Evolutionary conservation across 2,888 invertebrate species (phyloP).

Genomic region (Cataglyphis altisquamis): DNA sequence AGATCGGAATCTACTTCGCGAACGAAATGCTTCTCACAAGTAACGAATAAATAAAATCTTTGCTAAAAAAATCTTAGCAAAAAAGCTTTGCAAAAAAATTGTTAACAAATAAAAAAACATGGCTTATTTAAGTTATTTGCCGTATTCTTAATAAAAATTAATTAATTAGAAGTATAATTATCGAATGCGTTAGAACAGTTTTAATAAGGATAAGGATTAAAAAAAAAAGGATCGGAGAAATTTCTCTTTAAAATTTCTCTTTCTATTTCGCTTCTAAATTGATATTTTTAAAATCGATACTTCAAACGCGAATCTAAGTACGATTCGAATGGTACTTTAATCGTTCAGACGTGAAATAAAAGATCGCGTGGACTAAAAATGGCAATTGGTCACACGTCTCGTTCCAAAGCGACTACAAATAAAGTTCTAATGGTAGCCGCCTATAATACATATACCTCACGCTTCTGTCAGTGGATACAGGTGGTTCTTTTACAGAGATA

Average conservation of each 20-base stretch:
- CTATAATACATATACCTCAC: slow-evolving; percentile 17
- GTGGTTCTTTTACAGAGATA: slow-evolving; percentile 71
- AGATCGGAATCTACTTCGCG: slow-evolving; percentile 62
- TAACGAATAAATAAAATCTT: neutral
- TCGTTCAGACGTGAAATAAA: slow-evolving; percentile 6
- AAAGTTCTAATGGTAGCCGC: slow-evolving; percentile 46
- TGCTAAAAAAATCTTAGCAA: neutral
- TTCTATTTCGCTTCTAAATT: neutral
- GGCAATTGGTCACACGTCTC: slow-evolving; percentile 27
- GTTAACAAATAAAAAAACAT: neutral
- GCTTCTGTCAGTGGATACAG: slow-evolving; percentile 63
- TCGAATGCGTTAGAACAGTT: neutral
- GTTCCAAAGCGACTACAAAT: slow-evolving; percentile 32
- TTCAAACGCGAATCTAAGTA: slow-evolving; percentile 6
- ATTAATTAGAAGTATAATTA: slow-evolving; percentile 1
- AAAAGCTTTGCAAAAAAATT: neutral
- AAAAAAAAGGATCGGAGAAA: neutral
- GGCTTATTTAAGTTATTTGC: neutral
- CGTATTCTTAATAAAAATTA: too few species aligned
- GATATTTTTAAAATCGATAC: slow-evolving; percentile 4
- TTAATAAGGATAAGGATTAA: neutral
- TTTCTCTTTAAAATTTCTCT: neutral
- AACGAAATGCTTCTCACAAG: slow-evolving; percentile 42
- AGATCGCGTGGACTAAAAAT: neutral
- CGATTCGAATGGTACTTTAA: neutral